Base-by-base conservation (phyloP, 2,888 invertebrate species). In the Cryptus viduatorius region DNA sequence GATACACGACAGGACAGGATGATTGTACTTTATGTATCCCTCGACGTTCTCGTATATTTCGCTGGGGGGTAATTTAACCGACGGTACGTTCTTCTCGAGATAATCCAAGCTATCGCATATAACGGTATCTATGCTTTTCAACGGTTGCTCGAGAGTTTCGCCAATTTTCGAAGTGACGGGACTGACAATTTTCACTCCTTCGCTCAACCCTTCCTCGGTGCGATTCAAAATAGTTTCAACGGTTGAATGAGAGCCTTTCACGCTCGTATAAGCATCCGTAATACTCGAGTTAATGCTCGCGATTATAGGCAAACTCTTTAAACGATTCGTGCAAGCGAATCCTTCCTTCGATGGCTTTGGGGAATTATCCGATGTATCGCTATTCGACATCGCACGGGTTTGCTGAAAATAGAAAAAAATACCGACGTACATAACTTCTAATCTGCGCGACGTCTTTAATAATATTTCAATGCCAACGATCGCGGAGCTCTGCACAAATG, bases 81-180 rank as follows among this genome's bases (percentile, higher is more conserved):
- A 91, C 0, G 94, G 94, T 46, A 94, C 92, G 73, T 91, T 94
- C 61, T 94, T 92, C 87, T 94, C 94, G 42, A 94, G 85, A 59
- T 93, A 92, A 73, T 94, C 93, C 77, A 94, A 90, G 80, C 94
- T 93, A 42, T 91, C 86, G 87, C 94, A 94, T 16, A 94, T 93
- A 77, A 91, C 90, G 59, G 76, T 86, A 67, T 90, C 91, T 42
- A 92, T 85, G 42, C 72, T 80, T 65, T 91, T 90, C 16, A 92
- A 76, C 4, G 94, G 94, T 50, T 90, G 91, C 79, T 94, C 94
- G 14, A 94, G 90, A 59, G 91, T 93, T 48, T 89, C 90, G 16
- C 94, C 92, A 24, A 91, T 86, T 53, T 83, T 89, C 29, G 81
- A 84, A 0, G 90, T 90, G 1, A 90, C 81, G 2, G 91, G 91